phyloP scores from a whole-genome alignment of 2,797 vertebrate species.

The Molothrus ater region DNA sequence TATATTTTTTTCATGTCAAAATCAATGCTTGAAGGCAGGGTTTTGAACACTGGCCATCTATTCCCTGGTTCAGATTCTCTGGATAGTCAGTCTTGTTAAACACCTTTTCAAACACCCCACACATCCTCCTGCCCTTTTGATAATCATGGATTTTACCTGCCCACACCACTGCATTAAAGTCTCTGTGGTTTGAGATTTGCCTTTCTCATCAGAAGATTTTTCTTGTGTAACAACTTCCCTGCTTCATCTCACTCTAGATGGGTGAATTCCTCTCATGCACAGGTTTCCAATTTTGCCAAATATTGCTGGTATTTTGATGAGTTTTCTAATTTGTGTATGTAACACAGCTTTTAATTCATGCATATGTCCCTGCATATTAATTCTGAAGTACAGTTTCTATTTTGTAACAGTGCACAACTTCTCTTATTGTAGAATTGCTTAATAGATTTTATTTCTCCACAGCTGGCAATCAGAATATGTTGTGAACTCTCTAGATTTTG shows the following conservation, averaged over 20 bases:
- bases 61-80: not conserved
- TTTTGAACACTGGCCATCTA: not conserved
- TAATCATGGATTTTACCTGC: not conserved
- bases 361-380: not conserved
- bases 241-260: not conserved
- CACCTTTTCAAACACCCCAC: not conserved
- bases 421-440: not conserved
- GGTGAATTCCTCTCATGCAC: not conserved
- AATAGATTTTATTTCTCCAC: not conserved
- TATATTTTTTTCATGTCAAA: not conserved
- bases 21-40: not conserved
- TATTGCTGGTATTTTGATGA: not conserved
- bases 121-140: not conserved
- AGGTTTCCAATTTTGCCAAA: not conserved
- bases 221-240: not conserved
- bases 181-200: not conserved
- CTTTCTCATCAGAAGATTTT: not conserved
- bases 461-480: not conserved
- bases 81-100: not conserved
- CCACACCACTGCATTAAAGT: not conserved
- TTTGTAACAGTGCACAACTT: not conserved
- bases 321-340: not conserved
- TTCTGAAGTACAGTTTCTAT: not conserved
- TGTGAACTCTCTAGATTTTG: not conserved
- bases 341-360: not conserved